Evolutionary conservation across 2,888 invertebrate genomes (phyloP).

Genomic region (Hymenopus coronatus): DNA sequence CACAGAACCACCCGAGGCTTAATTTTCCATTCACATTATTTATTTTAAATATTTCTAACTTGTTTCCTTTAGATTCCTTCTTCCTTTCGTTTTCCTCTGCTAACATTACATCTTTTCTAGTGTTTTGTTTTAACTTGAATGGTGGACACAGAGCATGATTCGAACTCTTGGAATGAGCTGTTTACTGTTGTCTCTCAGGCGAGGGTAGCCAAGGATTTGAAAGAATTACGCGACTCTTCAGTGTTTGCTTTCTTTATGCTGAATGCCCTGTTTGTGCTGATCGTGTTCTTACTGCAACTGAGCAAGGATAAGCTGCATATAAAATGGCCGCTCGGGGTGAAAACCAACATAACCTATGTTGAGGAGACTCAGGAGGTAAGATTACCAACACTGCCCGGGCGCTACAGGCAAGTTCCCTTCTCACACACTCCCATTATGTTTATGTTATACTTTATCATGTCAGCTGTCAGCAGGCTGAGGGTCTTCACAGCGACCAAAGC

Average conservation of each 20-base stretch:
- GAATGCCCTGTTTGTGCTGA: conserved; percentile 71
- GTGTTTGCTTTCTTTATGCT: conserved; percentile 72
- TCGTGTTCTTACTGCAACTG: conserved; percentile 69
- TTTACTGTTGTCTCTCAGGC: conserved; percentile 38
- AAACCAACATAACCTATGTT: conserved; percentile 52
- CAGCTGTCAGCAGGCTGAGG: neutral
- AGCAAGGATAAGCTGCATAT: conserved; percentile 67
- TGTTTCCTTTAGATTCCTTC: too few species aligned
- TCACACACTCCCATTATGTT: neutral
- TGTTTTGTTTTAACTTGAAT: neutral
- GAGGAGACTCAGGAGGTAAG: conserved; percentile 45
- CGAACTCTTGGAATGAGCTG: neutral
- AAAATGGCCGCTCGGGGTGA: conserved; percentile 65
- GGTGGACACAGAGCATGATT: neutral
- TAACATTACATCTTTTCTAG: too few species aligned
- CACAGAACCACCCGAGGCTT: too few species aligned
- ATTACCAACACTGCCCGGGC: neutral
- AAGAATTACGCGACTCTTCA: conserved; percentile 63
- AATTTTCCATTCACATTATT: too few species aligned
- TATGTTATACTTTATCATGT: neutral
- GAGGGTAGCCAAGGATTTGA: conserved; percentile 50
- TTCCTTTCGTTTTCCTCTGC: too few species aligned
- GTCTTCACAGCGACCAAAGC: neutral
- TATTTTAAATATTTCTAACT: too few species aligned
- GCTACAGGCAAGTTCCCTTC: neutral